Evolutionary conservation across 2,888 invertebrate species (phyloP), one percentile per base, ranked within the genome.

Genomic region (Epistrophella euchroma): DNA sequence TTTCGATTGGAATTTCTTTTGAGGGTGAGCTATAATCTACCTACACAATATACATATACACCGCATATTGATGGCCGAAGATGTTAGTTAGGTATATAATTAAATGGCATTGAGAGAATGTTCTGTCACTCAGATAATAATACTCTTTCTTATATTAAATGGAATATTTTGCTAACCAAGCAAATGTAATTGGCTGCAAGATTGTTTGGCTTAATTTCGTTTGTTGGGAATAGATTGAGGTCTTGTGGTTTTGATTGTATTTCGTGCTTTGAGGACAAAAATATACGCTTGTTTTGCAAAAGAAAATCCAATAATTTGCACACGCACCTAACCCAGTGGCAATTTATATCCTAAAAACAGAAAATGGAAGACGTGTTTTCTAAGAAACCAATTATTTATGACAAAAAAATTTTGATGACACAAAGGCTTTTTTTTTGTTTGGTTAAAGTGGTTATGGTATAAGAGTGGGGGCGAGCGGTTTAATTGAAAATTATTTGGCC

Each of bases 121-220:
- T 60, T 28, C 11, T 50, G 35, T n/a, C 35, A 70, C 43, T 79
- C 71, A 77, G 45, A 78, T 75, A 4, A 5, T 1, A 68, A 71
- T 22, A 52, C 10, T 19, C 19, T 68, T 37, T n/a, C 10, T n/a
- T n/a, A n/a, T n/a, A 22, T 15, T 37, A n/a, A 50, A 52, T 52
- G 22, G 22, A 73, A 71, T 72, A 79, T 50, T 75, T 47, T 85
- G 75, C 75, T 60, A 80, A 72, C 64, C 52, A 72, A 43, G 47
- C 37, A 72, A 79, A 60, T 72, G 75, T 79, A 78, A 78, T 79
- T 83, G 75, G 75, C 28, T 40, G 72, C 35, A 68, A 68, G 56
- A 79, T 45, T 70, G 58, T 71, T 70, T 73, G 70, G 47, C 4
- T 60, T 50, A 22, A 5, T 22, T 50, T 13, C 45, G 32, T 25